Evolutionary conservation across 2,113 vertebrate genomes (phyloP), one percentile per base, ranked within the genome.

Genomic region (Malaclemys terrapin): DNA sequence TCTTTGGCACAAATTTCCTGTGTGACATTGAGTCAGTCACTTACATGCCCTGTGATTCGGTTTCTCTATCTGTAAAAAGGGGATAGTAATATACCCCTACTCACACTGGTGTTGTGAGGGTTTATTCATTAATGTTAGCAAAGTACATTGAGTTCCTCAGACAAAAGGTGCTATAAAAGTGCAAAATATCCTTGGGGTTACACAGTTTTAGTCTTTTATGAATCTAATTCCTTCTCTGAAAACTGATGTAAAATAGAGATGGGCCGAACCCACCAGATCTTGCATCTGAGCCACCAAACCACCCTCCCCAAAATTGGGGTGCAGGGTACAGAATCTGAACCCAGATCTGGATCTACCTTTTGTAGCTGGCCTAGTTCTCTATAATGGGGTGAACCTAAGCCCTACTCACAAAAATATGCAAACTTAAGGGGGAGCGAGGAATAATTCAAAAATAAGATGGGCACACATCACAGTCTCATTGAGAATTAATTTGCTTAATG

Each of bases 171-270:
- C 5, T 25, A 5, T 3, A 14, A 49, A 27, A 45, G 24, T 83
- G 49, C 5, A 80, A 82, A 83, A 85, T 24, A 8, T 75, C 22
- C 5, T 24, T 65, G 52, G 5, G 2, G 27, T 82, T 57, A 80
- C 69, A 57, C 35, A 50, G 16, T 50, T 93, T 91, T 93, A 86
- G 81, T 69, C 57, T 78, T 96, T 84, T 95, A 45, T 78, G 14
- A 80, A 83, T 92, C 52, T 85, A 82, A 92, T 75, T 57, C 7
- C 84, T 96, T 94, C 47, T 90, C 92, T 88, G 82, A 82, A 91
- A 92, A 89, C 17, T 50, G 62, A 89, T 24, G 56, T 45, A 8
- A 88, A 38, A 8, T 1, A 29, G 10, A 80, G 27, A 29, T 1
- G 82, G 49, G 25, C 11, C 12, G 52, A 75, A 89, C 49, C 24